These are phyloP conservation scores for Teleogryllus occipitalis DNA, from an alignment of 1,140 invertebrate genomes.

Conservation along the genomic window DNA sequence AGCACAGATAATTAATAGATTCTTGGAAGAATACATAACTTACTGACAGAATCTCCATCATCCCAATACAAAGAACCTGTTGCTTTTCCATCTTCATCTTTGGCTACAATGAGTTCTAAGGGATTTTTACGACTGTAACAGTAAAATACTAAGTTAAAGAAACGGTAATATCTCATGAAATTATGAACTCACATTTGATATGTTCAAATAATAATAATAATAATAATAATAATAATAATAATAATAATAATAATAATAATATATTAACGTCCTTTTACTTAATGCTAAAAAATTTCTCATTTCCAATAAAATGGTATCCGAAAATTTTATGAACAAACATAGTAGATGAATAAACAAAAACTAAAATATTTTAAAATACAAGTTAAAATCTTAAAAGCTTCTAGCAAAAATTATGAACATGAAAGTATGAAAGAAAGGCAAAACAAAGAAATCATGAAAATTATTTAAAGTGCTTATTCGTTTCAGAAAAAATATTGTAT, in stretches of 20 bases:
- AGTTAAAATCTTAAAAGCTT: not conserved
- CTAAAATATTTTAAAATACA: no score
- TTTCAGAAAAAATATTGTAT: not conserved
- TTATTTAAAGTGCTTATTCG: not conserved
- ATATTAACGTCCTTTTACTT: no score
- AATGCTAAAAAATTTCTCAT: no score
- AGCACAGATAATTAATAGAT: conserved; percentile 15
- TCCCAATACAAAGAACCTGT: conserved; percentile 43
- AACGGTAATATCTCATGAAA: no score
- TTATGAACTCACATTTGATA: no score
- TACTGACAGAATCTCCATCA: conserved; percentile 41
- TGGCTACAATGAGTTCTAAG: conserved; percentile 39
- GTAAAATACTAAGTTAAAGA: not conserved
- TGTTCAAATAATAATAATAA: no score
- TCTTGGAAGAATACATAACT: conserved; percentile 14
- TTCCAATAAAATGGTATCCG: no score
- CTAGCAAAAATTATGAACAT: not conserved
- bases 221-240: no score
- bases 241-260: no score
- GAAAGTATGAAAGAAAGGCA: no score
- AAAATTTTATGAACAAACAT: no score
- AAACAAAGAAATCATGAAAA: not conserved
- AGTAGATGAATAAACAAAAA: no score
- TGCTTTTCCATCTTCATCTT: conserved; percentile 35
- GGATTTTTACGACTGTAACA: conserved; percentile 34